Base-by-base conservation (phyloP, 2,113 vertebrate genomes). In the Pluvialis apricaria region DNA sequence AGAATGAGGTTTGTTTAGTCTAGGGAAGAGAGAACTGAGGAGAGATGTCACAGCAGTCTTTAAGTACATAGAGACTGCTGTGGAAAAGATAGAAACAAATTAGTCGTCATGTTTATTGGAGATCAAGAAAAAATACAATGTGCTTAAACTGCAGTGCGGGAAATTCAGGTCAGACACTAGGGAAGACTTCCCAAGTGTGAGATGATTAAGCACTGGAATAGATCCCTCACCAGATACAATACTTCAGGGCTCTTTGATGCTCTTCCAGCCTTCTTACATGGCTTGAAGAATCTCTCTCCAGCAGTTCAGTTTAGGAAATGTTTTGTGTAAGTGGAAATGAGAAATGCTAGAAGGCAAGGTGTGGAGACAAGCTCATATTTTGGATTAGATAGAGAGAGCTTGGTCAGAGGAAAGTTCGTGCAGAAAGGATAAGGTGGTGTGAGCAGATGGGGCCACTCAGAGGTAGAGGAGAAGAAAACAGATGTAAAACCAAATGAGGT, bases 1-100 rank as follows among this genome's bases (percentile, higher is more conserved):
- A 92, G 32, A 26, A 60, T 86, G 73, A 86, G 22, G 4, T 95
- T 92, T 94, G 47, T 88, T 94, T 92, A 81, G 90, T 86, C 64
- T 83, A 36, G 12, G 38, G 20, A 91, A 86, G 21, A 79, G 12
- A 78, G 3, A 83, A 58, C n/a, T 73, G 64, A 81, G 24, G 40
- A 72, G 32, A 91, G 54, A 61, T 45, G 44, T 42, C 36, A 83
- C 31, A 84, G 25, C 13, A 54, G 19, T 44, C 36, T 94, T 91
- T 52, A 73, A 58, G 49, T 49, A 58, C 28, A 6, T 31, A 51
- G 45, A 81, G 51, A 32, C 28, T 89, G 42, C 38, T 78, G 13
- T 52, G 61, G 54, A 82, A 94, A 92, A 26, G 26, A 38, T 36
- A 78, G 69, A 94, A 91, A 82, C 26, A 64, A 91, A 55, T 79